These are phyloP conservation scores for Noctua janthe DNA, from an alignment of 2,888 invertebrate species.

Conservation along the genomic window DNA sequence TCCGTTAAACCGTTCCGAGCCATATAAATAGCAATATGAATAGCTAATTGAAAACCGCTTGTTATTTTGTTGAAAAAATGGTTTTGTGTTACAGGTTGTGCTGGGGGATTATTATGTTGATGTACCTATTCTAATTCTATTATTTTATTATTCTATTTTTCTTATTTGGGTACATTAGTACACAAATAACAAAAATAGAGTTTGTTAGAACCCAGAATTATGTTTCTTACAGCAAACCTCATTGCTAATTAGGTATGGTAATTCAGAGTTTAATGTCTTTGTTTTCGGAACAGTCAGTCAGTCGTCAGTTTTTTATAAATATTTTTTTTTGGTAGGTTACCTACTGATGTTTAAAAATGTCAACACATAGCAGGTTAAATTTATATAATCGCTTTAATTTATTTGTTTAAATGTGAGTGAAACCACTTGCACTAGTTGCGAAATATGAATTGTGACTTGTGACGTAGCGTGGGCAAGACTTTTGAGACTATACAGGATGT, in stretches of 20 bases:
- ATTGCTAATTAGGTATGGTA: background rate
- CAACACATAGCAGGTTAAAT: too few species aligned
- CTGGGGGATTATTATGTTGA: background rate
- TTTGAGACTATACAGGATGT: too few species aligned
- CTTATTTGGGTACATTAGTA: too few species aligned
- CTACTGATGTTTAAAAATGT: background rate
- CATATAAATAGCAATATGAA: constrained; percentile 16
- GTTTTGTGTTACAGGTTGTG: background rate
- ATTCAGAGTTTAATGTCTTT: background rate
- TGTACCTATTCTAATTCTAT: background rate
- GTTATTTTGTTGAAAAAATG: background rate
- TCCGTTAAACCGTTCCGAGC: constrained; percentile 20
- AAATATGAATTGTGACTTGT: background rate
- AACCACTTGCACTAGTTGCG: background rate
- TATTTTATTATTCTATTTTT: background rate
- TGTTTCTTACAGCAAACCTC: background rate
- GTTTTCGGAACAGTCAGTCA: background rate
- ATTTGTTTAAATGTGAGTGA: background rate
- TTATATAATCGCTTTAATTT: too few species aligned
- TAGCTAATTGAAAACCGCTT: constrained; percentile 21
- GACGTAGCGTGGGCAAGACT: background rate
- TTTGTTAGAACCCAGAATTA: too few species aligned
- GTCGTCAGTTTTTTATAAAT: too few species aligned
- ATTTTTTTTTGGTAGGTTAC: background rate
- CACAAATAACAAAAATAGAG: background rate